These are phyloP conservation scores for Armadillidium nasatum DNA, from an alignment of 1,140 invertebrate species.

Conservation along the genomic window DNA sequence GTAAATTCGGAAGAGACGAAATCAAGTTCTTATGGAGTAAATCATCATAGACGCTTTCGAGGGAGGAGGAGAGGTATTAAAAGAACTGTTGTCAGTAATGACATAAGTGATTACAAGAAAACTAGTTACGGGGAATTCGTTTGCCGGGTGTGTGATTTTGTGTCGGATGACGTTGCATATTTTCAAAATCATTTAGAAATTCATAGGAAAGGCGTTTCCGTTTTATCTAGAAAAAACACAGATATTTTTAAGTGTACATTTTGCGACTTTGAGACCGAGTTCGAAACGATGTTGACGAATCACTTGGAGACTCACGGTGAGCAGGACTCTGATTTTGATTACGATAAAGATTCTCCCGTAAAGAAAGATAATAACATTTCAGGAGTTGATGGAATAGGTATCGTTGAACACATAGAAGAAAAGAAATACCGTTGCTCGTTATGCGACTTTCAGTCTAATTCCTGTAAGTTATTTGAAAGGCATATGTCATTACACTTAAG, in stretches of 20 bases:
- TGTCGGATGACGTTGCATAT: neutral
- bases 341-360: neutral
- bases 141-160: neutral
- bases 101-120: neutral
- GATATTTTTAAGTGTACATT: slow-evolving; percentile 1
- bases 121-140: neutral
- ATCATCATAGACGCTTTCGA: neutral
- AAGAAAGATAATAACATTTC: too few species aligned
- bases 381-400: neutral
- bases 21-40: neutral
- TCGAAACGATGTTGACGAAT: neutral
- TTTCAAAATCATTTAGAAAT: neutral
- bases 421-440: neutral
- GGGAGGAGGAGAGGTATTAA: neutral
- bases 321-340: neutral
- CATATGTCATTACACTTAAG: neutral
- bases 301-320: neutral
- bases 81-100: neutral
- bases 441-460: neutral
- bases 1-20: neutral
- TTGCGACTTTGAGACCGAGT: neutral
- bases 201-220: neutral
- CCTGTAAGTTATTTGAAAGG: neutral
- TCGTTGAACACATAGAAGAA: neutral
- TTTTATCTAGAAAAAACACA: neutral